Base-by-base conservation (phyloP, 2,888 invertebrate genomes). In the Ernsta delagoae region DNA sequence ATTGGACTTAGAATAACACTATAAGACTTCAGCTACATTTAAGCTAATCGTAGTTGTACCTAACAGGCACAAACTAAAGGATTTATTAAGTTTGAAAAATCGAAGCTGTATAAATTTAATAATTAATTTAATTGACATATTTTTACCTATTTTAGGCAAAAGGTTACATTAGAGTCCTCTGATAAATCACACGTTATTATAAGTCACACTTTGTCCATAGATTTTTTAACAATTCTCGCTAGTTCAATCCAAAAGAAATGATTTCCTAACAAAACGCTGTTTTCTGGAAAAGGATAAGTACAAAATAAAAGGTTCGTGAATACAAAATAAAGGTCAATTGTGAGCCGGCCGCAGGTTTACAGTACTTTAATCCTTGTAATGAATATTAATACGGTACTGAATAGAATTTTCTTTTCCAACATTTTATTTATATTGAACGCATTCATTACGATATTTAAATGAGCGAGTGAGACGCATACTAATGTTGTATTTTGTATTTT, bases 391-490 rank as follows among this genome's bases (percentile, higher is more conserved):
- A 50, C 50, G 3, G 50, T 50, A 16, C 50, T 50, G 50, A 50
- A 50, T 50, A 50, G 16, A 50, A 50, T 50, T 50, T 5, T 50
- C 12, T 50, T 50, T 50, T 50, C 16, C 16, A 50, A 16, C 50
- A 16, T 24, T 50, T 50, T 50, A 50, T 50, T 50, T 50, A 50
- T 50, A 50, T 50, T 50, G 50, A 50, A 50, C 7, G 50, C 50
- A 50, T 50, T 50, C 50, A 50, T 53, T 53, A 53, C 24, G 16
- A 16, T 53, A 53, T 53, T 53, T 24, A 53, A 53, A 53, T 53
- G 24, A 24, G 53, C 3, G 24, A 53, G 24, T 53, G 53, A 16
- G 9, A 53, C 53, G 24, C 16, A 53, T 53, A 53, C 24, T 16
- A 16, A 16, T 16, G 16, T 1, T 16, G 16, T 16, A 16, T 16